A percentile compares a stretch with the other conserved stretches of the same genome.
Evolutionary conservation across 2,113 vertebrate species (phyloP).

Genomic region (Symphodus melops): DNA sequence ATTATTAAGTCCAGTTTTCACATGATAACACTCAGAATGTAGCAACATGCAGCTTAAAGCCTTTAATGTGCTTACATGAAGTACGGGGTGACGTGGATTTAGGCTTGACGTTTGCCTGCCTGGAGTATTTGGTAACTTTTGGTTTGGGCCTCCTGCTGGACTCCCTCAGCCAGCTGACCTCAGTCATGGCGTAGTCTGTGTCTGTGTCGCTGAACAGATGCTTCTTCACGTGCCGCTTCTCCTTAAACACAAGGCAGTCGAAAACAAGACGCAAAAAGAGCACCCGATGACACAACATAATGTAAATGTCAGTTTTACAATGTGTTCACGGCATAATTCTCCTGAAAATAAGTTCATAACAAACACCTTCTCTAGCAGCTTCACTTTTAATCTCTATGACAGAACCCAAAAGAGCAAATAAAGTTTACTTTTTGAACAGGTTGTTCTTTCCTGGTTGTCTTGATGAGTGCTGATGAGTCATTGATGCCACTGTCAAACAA

Average conservation of each 20-base stretch:
- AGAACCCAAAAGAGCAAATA: not conserved
- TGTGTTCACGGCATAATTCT: not conserved
- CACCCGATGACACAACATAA: too few relatives aligned
- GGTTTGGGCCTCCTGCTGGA: conserved; percentile 84
- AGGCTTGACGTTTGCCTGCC: conserved; percentile 65
- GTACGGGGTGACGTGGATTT: conserved; percentile 17
- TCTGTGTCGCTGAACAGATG: conserved; percentile 93
- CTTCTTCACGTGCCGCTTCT: conserved; percentile 78
- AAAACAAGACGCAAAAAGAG: not conserved
- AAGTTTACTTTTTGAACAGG: conserved; percentile 55
- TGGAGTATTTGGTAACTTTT: conserved; percentile 85
- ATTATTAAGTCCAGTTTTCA: not conserved
- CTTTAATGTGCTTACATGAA: conserved; percentile 61
- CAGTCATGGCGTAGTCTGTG: conserved; percentile 81
- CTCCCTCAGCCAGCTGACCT: conserved; percentile 91
- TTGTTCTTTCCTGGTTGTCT: conserved; percentile 54
- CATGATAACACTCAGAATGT: not conserved
- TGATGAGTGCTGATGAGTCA: conserved; percentile 33
- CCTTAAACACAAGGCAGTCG: conserved; percentile 63
- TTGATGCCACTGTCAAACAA: conserved; percentile 51
- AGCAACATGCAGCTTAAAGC: not conserved
- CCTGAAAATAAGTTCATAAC: not conserved
- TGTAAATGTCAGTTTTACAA: not conserved
- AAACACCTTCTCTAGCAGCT: not conserved
- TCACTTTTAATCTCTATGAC: not conserved